A percentile compares a stretch with the other conserved stretches of the same genome.
Evolutionary conservation across 2,797 vertebrate species (phyloP).

Genomic region (Alca torda): DNA sequence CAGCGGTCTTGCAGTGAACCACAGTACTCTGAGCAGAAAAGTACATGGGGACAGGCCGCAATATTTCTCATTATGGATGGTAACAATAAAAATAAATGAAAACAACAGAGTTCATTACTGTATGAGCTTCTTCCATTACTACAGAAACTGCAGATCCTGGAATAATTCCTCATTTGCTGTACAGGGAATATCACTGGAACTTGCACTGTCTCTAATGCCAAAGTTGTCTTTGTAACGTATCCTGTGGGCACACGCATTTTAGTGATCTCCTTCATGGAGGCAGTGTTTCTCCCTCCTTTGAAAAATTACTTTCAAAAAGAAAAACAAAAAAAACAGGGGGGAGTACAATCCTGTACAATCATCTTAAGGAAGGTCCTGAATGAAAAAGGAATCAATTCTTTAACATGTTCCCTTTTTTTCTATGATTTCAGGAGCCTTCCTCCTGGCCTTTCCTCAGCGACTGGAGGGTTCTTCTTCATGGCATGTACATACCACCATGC

Average conservation of each 20-base stretch:
- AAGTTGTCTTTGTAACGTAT: not conserved
- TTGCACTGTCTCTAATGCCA: not conserved
- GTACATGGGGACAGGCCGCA: not conserved
- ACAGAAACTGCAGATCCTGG: not conserved
- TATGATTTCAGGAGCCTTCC: not conserved
- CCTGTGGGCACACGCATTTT: not conserved
- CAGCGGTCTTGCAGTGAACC: not conserved
- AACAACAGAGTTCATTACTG: not conserved
- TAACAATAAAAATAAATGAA: not conserved
- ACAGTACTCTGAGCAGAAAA: not conserved
- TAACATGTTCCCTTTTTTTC: not conserved
- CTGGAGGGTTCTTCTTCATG: not conserved
- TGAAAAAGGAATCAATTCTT: not conserved
- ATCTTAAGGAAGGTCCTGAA: not conserved
- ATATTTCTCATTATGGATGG: not conserved
- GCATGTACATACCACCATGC: rapidly evolving
- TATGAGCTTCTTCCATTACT: not conserved
- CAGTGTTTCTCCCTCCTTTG: not conserved
- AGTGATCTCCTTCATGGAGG: not conserved
- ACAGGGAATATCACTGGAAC: not conserved
- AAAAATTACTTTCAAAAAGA: not conserved
- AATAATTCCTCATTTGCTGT: not conserved
- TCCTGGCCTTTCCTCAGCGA: not conserved
- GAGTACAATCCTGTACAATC: not conserved
- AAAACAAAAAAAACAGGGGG: not conserved